These are phyloP conservation scores for Cynopterus brachyotis DNA, from an alignment of 2,113 vertebrate species.

Conservation along the genomic window DNA sequence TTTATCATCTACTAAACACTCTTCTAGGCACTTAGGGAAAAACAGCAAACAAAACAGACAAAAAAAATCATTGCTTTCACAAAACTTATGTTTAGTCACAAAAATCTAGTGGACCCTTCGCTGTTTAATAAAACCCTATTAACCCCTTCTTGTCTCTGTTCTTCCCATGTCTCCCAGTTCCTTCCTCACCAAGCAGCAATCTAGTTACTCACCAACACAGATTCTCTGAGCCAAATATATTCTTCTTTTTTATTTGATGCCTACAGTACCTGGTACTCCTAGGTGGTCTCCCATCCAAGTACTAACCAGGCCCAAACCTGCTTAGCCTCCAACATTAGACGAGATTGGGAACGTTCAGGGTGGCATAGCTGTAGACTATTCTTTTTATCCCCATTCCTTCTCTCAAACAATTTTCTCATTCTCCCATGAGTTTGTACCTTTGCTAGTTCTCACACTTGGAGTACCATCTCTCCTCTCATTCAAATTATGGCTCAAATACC, in stretches of 20 bases:
- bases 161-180: background rate
- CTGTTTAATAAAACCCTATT: background rate
- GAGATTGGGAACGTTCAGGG: too few species aligned
- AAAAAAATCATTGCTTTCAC: background rate
- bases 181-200: background rate
- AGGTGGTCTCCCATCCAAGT: too few species aligned
- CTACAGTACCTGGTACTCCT: too few species aligned
- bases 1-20: background rate
- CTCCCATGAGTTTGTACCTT: background rate
- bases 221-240: background rate
- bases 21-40: background rate
- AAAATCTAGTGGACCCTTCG: background rate
- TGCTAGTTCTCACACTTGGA: background rate
- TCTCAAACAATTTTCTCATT: background rate
- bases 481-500: background rate
- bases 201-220: background rate
- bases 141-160: background rate
- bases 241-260: background rate
- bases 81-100: background rate
- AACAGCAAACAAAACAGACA: background rate
- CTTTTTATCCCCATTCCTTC: background rate
- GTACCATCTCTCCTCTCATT: background rate
- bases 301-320: too few species aligned
- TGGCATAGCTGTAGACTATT: background rate
- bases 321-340: too few species aligned